Percentiles rank a stretch among this genome's conserved stretches.
Evolutionary conservation across 2,797 vertebrate species (phyloP).

Genomic region (Megalops cyprinoides): DNA sequence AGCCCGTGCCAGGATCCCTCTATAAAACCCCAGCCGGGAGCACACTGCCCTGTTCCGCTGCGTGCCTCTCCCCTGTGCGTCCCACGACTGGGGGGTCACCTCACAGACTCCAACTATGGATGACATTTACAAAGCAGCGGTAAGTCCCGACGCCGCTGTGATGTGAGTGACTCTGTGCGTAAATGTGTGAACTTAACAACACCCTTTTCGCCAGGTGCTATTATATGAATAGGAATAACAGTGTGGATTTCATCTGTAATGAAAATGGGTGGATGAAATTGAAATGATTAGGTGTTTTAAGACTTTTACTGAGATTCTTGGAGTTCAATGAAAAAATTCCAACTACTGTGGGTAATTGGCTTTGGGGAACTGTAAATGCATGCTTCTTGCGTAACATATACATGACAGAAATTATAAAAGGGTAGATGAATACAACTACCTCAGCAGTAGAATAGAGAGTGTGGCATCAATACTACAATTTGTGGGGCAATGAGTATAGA

Average conservation of each 20-base stretch:
- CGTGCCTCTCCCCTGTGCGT: slow-evolving; percentile 48
- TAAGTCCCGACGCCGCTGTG: slow-evolving; percentile 53
- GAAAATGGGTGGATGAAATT: background rate
- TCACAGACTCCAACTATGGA: slow-evolving; percentile 64
- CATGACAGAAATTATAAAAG: background rate
- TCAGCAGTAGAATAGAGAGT: background rate
- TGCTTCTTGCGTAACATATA: slow-evolving; percentile 7
- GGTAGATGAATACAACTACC: background rate
- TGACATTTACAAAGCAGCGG: slow-evolving; percentile 83
- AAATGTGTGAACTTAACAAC: slow-evolving; percentile 16
- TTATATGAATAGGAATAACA: background rate
- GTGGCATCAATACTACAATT: background rate
- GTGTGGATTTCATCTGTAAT: background rate
- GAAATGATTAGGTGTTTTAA: background rate
- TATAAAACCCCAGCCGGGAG: slow-evolving; percentile 64
- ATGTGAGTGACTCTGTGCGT: slow-evolving; percentile 18
- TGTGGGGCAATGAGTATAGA: background rate
- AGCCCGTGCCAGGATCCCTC: slow-evolving; percentile 50
- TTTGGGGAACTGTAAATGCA: background rate
- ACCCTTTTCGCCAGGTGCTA: slow-evolving; percentile 9
- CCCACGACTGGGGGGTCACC: slow-evolving; percentile 24
- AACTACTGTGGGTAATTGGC: too few species aligned
- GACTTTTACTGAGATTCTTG: background rate
- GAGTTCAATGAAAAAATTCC: too few species aligned
- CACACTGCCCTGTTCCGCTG: slow-evolving; percentile 10